phyloP scores from a whole-genome alignment of 2,797 vertebrate genomes.

The Spinus pinus region DNA sequence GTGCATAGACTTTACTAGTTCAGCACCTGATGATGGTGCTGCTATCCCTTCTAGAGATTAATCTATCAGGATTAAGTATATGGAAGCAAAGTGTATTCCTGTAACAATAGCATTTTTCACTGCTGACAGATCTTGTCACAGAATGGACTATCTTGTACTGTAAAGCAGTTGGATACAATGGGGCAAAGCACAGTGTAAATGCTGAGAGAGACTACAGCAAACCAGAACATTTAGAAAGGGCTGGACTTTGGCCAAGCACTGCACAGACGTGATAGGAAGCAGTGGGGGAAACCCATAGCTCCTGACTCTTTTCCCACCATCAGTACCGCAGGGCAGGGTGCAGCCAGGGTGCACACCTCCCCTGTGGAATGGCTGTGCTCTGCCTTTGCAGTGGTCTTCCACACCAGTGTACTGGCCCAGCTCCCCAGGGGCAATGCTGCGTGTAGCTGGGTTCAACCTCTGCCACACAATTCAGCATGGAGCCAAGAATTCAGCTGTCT shows the following conservation, averaged over 20 bases:
- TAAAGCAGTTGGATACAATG: neutral
- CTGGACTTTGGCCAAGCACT: neutral
- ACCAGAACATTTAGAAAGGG: neutral
- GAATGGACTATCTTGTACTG: neutral
- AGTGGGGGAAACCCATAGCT: neutral
- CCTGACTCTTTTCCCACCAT: neutral
- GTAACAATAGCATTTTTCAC: neutral
- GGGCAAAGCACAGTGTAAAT: neutral
- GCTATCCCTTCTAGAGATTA: neutral
- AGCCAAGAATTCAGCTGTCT: neutral
- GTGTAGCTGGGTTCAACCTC: neutral
- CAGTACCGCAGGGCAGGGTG: neutral
- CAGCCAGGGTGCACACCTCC: neutral
- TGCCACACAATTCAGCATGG: neutral
- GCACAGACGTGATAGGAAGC: neutral
- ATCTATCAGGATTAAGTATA: neutral
- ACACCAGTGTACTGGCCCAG: rapidly evolving
- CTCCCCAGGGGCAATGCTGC: neutral
- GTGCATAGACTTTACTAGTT: neutral
- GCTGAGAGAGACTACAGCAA: neutral
- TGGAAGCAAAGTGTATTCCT: neutral
- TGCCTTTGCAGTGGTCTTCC: neutral
- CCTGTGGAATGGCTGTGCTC: neutral
- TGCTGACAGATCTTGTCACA: neutral
- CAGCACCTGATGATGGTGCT: neutral